phyloP scores from a whole-genome alignment of 2,797 vertebrate genomes.

The Sitta carolinensis region DNA sequence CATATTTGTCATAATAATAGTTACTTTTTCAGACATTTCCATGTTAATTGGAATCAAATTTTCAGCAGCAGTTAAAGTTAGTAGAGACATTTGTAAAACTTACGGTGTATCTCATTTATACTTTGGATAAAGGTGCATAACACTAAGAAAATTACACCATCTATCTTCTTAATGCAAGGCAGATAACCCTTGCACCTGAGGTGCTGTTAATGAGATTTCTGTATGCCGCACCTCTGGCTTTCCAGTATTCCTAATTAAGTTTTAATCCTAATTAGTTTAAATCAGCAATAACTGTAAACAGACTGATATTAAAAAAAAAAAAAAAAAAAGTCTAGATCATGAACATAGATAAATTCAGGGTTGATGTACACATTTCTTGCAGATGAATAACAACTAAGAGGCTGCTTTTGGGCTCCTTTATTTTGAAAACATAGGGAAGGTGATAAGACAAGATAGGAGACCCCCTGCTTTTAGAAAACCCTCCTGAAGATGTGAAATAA shows the following conservation, averaged over 20 bases:
- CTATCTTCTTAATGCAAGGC: not conserved
- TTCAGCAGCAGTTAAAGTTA: slow-evolving; percentile 21
- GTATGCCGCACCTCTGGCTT: not conserved
- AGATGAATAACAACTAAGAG: not conserved
- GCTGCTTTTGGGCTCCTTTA: not conserved
- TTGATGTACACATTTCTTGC: not conserved
- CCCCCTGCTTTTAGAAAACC: not conserved
- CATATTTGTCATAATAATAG: not conserved
- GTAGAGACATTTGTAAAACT: not conserved
- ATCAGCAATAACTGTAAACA: not conserved
- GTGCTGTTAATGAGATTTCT: not conserved
- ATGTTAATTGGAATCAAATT: slow-evolving; percentile 41
- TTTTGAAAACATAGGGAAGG: not conserved
- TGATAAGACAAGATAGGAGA: not conserved
- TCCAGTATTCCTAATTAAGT: not conserved
- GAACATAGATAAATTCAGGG: not conserved
- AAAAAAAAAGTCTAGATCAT: not conserved
- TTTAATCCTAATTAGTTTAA: not conserved
- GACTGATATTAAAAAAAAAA: not conserved
- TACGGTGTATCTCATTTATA: not conserved
- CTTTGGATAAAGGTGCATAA: not conserved
- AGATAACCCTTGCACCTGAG: not conserved
- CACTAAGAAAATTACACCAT: not conserved
- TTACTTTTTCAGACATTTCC: not conserved
- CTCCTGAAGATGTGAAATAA: not conserved